Conservation (phyloP, 2,113 vertebrate genomes). For the Oryzias javanicus region DNA sequence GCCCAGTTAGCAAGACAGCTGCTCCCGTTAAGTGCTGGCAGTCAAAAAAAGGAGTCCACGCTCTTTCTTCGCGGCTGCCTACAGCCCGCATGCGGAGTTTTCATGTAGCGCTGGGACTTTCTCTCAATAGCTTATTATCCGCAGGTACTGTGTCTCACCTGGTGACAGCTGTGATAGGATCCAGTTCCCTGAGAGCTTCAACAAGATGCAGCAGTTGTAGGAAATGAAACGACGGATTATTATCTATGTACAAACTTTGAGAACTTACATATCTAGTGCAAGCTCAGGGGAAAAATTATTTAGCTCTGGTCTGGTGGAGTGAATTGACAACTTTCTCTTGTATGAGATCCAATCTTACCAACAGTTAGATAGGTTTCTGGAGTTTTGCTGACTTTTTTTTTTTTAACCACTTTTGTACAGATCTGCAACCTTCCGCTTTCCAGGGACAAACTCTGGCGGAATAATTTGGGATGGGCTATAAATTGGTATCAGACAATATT, state of each 20-base stretch:
- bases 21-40: not conserved
- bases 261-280: not conserved
- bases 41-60: not conserved
- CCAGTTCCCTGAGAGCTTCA: no score
- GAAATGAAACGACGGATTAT: not conserved
- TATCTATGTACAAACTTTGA: not conserved
- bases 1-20: not conserved
- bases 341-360: slow-evolving; percentile 9
- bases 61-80: not conserved
- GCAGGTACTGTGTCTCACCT: no score
- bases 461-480: no score
- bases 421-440: not conserved
- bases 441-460: not conserved
- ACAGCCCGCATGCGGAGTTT: not conserved
- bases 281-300: not conserved
- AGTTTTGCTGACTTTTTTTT: not conserved
- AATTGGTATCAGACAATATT: no score
- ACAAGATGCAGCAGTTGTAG: no score
- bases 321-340: slow-evolving; percentile 19
- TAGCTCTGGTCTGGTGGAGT: not conserved
- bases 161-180: no score
- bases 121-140: not conserved
- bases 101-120: not conserved
- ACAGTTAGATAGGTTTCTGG: not conserved
- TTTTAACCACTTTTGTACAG: not conserved